A percentile compares a stretch with the other conserved stretches of the same genome.
Conservation (phyloP, 2,113 vertebrate genomes). For the Rallus limicola region DNA sequence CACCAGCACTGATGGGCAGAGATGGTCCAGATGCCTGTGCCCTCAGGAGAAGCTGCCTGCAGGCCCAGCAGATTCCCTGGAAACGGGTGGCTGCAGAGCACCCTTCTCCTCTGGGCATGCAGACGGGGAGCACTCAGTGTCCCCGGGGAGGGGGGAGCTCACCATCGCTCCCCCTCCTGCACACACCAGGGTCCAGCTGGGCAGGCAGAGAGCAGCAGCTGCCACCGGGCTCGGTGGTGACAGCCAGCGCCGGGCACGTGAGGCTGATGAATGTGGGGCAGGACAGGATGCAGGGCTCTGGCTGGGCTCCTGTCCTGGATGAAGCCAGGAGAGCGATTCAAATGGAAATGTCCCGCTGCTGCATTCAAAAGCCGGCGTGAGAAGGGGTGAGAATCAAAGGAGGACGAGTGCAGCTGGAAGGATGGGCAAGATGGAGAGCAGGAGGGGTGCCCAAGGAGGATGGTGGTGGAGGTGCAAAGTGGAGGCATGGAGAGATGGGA, state of each 20-base stretch:
- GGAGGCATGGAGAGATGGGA: not conserved
- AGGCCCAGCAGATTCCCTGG: not conserved
- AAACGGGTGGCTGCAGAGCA: not conserved
- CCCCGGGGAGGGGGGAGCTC: not conserved
- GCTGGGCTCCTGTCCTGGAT: not conserved
- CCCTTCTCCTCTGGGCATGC: not conserved
- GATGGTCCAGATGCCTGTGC: fast-evolving
- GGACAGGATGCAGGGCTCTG: not conserved
- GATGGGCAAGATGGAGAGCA: not conserved
- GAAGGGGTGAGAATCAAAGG: not conserved
- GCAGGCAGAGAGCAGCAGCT: not conserved
- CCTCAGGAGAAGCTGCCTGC: not conserved
- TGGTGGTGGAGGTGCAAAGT: not conserved
- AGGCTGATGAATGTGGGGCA: not conserved
- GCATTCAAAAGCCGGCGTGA: not conserved
- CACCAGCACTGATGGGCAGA: not conserved
- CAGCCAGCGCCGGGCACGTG: not conserved
- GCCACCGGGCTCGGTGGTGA: not conserved
- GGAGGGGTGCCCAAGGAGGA: not conserved
- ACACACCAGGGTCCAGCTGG: not conserved
- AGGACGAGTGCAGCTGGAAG: conserved; percentile 31
- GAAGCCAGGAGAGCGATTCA: conserved; percentile 12
- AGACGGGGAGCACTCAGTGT: not conserved
- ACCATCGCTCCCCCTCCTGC: fast-evolving
- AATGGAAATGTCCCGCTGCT: conserved; percentile 30